Evolutionary conservation across 2,797 vertebrate species (phyloP).

Genomic region (Trachurus trachurus): DNA sequence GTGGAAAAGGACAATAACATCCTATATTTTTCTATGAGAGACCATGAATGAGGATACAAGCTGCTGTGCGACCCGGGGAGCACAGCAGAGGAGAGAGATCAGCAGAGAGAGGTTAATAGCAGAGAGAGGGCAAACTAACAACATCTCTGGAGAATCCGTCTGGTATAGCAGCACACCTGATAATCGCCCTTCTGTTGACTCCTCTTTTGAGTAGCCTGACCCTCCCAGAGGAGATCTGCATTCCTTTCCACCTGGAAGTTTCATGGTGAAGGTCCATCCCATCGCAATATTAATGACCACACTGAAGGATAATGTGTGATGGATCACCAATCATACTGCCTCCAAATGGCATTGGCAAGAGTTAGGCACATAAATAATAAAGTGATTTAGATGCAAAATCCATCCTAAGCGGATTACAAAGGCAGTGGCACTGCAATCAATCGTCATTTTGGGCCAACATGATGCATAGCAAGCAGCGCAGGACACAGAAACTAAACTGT

Average conservation of each 20-base stretch:
- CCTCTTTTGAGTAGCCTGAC: conserved; percentile 43
- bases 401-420: conserved; percentile 85
- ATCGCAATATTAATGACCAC: conserved; percentile 82
- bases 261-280: conserved; percentile 74
- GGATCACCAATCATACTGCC: conserved; percentile 82
- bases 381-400: conserved; percentile 87
- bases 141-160: conserved; percentile 74
- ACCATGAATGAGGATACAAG: conserved; percentile 53
- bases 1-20: conserved; percentile 74
- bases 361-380: conserved; percentile 84
- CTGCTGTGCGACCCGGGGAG: conserved; percentile 33
- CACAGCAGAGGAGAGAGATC: conserved; percentile 3
- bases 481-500: conserved; percentile 60
- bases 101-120: conserved; percentile 47
- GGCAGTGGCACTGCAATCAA: conserved; percentile 82
- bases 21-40: conserved; percentile 55
- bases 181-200: conserved; percentile 64
- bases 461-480: conserved; percentile 77
- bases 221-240: conserved; percentile 59
- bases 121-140: conserved; percentile 69
- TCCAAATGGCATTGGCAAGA: conserved; percentile 80
- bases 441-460: conserved; percentile 82
- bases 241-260: conserved; percentile 69
- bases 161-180: conserved; percentile 47
- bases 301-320: conserved; percentile 83